Conservation (phyloP, 2,113 vertebrate genomes). For the Raja brachyura region DNA sequence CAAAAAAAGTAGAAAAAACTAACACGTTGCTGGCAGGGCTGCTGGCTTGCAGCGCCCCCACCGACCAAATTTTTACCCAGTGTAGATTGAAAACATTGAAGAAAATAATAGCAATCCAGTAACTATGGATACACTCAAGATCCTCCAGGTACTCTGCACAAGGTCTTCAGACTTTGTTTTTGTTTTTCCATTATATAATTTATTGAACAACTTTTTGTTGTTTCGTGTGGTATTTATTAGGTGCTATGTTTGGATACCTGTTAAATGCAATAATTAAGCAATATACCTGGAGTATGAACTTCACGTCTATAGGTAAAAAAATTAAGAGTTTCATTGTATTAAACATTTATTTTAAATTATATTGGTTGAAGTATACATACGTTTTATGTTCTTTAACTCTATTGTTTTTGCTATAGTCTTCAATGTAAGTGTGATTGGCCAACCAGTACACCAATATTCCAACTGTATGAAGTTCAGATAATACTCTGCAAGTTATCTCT, state of each 20-base stretch:
- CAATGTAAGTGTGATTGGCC: conserved; percentile 51
- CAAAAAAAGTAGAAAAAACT: too few species aligned
- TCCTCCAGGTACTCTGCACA: not conserved
- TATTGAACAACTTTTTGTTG: too few species aligned
- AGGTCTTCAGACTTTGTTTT: too few species aligned
- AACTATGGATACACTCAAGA: not conserved
- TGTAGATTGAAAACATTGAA: not conserved
- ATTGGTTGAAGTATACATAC: conserved; percentile 50
- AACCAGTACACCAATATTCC: conserved; percentile 54
- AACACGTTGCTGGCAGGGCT: too few species aligned
- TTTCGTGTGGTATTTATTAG: too few species aligned
- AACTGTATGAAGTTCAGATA: conserved; percentile 47
- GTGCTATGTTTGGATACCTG: too few species aligned
- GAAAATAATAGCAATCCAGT: not conserved
- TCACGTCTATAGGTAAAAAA: too few species aligned
- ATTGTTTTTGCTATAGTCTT: conserved; percentile 43
- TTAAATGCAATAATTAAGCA: too few species aligned
- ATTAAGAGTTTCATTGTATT: not conserved
- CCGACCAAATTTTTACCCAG: too few species aligned
- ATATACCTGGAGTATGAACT: too few species aligned
- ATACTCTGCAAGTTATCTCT: conserved; percentile 61
- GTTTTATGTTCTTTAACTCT: conserved; percentile 52
- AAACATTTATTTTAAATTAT: not conserved
- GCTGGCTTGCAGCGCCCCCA: too few species aligned
- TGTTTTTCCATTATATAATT: too few species aligned